Percentiles rank a stretch among this genome's conserved stretches.
Conservation (phyloP, 2,113 vertebrate genomes). For the Neogobius melanostomus region DNA sequence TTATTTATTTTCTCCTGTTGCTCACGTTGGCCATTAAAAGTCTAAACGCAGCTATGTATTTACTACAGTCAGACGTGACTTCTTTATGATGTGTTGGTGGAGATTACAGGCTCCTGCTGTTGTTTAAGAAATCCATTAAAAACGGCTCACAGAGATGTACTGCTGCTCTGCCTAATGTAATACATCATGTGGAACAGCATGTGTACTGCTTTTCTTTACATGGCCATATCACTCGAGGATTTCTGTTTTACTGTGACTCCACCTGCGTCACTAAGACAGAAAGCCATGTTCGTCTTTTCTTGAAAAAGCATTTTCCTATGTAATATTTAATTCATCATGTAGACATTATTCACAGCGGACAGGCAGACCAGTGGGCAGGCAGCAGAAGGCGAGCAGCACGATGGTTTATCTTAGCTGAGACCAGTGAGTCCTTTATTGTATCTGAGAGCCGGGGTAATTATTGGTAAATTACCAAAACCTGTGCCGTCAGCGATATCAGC, state of each 20-base stretch:
- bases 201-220: constrained; percentile 34
- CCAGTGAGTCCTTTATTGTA: constrained; percentile 66
- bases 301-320: constrained; percentile 12
- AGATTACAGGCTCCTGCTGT: constrained; percentile 42
- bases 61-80: constrained; percentile 26
- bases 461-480: constrained; percentile 73
- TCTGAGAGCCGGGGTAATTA: constrained; percentile 72
- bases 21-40: constrained; percentile 22
- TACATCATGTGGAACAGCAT: constrained; percentile 49
- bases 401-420: constrained; percentile 65
- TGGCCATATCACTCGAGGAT: constrained; percentile 56
- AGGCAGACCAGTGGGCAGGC: constrained; percentile 42
- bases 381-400: constrained; percentile 34
- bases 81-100: constrained; percentile 34
- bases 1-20: background rate
- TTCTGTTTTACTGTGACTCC: constrained; percentile 54
- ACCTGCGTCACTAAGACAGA: constrained; percentile 38
- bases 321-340: constrained; percentile 41
- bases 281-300: constrained; percentile 27
- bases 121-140: constrained; percentile 53
- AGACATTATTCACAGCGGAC: constrained; percentile 57
- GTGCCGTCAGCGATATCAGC: constrained; percentile 76
- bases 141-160: constrained; percentile 52
- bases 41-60: constrained; percentile 26
- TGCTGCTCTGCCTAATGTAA: constrained; percentile 53